Evolutionary conservation across 2,888 invertebrate species (phyloP).

Genomic region (Erynnis tages): DNA sequence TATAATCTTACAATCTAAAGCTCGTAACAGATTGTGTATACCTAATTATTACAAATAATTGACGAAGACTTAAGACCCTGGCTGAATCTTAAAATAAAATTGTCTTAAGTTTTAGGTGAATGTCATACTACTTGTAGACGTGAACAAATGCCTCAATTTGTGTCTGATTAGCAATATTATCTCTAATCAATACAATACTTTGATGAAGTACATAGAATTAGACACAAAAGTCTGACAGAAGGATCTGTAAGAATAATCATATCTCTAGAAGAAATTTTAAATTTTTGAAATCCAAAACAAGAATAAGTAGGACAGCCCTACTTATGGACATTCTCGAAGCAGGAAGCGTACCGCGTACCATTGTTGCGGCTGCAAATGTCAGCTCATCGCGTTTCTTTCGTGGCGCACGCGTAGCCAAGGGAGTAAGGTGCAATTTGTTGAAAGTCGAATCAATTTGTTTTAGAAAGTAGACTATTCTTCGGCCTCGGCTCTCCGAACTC

Average conservation of each 20-base stretch:
- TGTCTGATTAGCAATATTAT: no score
- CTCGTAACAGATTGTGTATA: no score
- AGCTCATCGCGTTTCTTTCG: slow-evolving; percentile 47
- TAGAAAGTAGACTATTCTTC: slow-evolving; percentile 69
- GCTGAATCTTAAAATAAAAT: no score
- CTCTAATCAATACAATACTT: no score
- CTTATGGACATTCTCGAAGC: slow-evolving; percentile 32
- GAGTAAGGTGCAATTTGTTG: slow-evolving; percentile 62
- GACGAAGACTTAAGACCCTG: no score
- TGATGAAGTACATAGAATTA: no score
- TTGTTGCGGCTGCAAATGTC: slow-evolving; percentile 38
- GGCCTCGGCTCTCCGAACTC: slow-evolving; percentile 50
- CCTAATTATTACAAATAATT: no score
- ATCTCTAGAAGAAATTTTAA: background rate
- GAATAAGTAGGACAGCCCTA: background rate
- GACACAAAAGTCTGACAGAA: no score
- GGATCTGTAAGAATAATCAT: background rate
- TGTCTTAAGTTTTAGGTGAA: no score
- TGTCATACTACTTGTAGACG: no score
- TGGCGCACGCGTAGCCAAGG: slow-evolving; percentile 38
- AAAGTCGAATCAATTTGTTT: slow-evolving; percentile 77
- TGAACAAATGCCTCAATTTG: no score
- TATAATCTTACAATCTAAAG: no score
- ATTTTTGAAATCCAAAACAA: background rate
- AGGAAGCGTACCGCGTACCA: slow-evolving; percentile 50